These are phyloP conservation scores for Ptychobarbus kaznakovi DNA, from an alignment of 2,797 vertebrate species.

Conservation along the genomic window DNA sequence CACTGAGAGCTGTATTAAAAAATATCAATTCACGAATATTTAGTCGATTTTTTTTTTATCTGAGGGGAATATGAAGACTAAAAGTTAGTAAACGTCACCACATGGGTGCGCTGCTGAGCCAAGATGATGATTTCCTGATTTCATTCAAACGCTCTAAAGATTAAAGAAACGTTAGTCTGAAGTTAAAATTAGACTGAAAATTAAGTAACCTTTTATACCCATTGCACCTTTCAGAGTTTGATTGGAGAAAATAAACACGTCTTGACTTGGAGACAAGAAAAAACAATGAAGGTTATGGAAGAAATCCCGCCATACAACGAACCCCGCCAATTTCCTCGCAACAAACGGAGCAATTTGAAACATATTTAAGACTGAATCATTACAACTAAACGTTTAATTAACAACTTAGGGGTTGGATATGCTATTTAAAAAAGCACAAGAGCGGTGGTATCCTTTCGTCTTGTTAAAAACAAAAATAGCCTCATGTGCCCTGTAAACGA, in stretches of 20 bases:
- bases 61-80: background rate
- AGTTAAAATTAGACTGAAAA: background rate
- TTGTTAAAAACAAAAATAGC: slow-evolving; percentile 25
- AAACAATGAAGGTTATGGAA: background rate
- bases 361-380: background rate
- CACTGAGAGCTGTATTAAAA: no score
- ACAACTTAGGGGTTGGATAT: background rate
- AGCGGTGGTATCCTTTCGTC: background rate
- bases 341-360: background rate
- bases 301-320: background rate
- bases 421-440: background rate
- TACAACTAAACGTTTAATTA: background rate
- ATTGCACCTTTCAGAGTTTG: background rate
- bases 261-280: background rate
- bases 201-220: background rate
- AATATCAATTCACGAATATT: no score
- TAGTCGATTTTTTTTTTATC: background rate
- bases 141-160: background rate
- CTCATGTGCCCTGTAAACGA: background rate
- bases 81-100: background rate
- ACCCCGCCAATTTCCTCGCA: background rate
- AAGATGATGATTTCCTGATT: background rate
- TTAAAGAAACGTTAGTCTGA: background rate
- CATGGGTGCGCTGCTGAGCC: slow-evolving; percentile 4
- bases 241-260: background rate